Evolutionary conservation across 2,797 vertebrate species (phyloP).

Genomic region (Botia kubotai): DNA sequence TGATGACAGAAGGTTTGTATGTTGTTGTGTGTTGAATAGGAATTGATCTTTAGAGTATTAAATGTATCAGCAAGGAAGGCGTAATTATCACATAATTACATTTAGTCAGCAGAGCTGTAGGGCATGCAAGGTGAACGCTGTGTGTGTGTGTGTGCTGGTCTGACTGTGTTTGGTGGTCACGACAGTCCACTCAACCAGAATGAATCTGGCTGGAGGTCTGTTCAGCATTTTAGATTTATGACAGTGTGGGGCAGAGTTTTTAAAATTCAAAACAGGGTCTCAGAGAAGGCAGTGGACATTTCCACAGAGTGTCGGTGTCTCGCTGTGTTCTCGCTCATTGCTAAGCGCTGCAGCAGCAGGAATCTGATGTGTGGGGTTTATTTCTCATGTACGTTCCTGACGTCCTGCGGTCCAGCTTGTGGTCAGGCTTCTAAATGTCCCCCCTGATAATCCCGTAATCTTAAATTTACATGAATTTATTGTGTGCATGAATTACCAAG

Average conservation of each 20-base stretch:
- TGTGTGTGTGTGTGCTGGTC: too few relatives aligned
- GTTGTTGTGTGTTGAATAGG: not conserved
- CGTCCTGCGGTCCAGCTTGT: not conserved
- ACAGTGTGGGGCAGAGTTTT: not conserved
- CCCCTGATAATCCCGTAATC: not conserved
- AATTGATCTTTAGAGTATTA: too few relatives aligned
- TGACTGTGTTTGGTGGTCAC: too few relatives aligned
- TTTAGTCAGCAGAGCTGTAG: too few relatives aligned
- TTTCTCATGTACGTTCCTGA: not conserved
- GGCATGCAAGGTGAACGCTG: too few relatives aligned
- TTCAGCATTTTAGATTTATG: constrained; percentile 9
- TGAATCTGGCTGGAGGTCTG: not conserved
- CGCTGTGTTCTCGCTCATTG: not conserved
- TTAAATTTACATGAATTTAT: constrained; percentile 9
- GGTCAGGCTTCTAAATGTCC: not conserved
- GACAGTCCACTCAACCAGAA: constrained; percentile 14
- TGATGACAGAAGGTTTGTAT: constrained; percentile 31
- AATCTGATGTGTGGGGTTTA: not conserved
- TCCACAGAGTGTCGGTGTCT: not conserved
- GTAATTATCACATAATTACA: too few relatives aligned
- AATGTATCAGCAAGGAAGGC: too few relatives aligned
- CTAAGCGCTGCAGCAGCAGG: not conserved
- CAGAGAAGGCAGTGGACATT: not conserved
- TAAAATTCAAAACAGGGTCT: not conserved
- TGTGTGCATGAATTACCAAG: constrained; percentile 4